A percentile compares a stretch with the other conserved stretches of the same genome.
phyloP scores from a whole-genome alignment of 2,113 vertebrate genomes.

The Rhombomys opimus region DNA sequence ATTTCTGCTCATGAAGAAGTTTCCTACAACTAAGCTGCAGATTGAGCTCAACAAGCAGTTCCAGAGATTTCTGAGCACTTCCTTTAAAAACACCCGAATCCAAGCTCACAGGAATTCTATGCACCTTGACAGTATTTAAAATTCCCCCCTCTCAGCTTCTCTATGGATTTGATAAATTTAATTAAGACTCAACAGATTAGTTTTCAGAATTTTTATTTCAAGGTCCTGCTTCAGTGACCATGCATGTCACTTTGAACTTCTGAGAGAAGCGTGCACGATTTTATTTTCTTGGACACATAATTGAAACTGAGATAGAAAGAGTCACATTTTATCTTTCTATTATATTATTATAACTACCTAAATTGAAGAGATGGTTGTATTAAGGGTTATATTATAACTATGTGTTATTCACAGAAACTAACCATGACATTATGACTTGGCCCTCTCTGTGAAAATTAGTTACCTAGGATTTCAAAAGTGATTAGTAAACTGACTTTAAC shows the following conservation, averaged over 20 bases:
- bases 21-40: rapidly evolving
- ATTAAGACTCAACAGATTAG: neutral
- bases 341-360: neutral
- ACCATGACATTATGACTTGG: neutral
- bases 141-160: neutral
- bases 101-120: neutral
- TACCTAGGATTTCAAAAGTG: neutral
- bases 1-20: neutral
- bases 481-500: neutral
- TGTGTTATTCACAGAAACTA: neutral
- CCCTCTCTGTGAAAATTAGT: neutral
- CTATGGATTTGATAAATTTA: neutral
- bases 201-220: neutral
- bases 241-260: neutral
- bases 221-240: neutral
- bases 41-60: neutral
- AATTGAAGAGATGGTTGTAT: neutral
- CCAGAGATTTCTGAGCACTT: neutral
- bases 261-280: neutral
- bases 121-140: neutral
- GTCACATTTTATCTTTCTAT: neutral
- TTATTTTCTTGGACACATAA: neutral
- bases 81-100: neutral
- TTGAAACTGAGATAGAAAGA: conserved; percentile 8
- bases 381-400: neutral